These are phyloP conservation scores for Anguilla marmorata DNA, from an alignment of 2,797 vertebrate genomes.

Conservation along the genomic window DNA sequence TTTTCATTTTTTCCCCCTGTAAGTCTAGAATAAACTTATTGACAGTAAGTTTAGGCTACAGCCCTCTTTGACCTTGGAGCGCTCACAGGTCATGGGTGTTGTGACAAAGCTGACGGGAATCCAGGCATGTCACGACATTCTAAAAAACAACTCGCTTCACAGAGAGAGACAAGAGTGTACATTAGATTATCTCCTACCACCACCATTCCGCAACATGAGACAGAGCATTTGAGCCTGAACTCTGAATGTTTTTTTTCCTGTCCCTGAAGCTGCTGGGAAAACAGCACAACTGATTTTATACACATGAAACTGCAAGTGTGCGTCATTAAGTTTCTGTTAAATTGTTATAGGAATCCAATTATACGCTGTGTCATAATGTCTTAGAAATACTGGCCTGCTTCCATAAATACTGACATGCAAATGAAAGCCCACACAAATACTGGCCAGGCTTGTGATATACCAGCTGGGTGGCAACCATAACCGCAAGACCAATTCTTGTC, in stretches of 20 bases:
- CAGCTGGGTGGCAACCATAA: background rate
- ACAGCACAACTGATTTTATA: background rate
- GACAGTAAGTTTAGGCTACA: background rate
- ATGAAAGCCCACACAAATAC: background rate
- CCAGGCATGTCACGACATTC: background rate
- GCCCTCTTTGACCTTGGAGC: background rate
- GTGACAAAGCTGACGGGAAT: background rate
- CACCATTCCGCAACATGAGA: background rate
- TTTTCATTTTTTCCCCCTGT: background rate
- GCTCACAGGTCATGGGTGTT: background rate
- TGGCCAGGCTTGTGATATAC: background rate
- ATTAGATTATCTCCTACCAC: background rate
- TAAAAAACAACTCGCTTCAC: background rate
- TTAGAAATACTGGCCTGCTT: background rate
- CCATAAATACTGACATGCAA: background rate
- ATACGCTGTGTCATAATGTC: background rate
- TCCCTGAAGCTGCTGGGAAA: background rate
- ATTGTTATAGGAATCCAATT: background rate
- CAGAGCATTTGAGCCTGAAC: background rate
- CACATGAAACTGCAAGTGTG: background rate
- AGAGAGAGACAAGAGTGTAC: background rate
- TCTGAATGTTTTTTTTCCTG: background rate
- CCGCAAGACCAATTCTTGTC: background rate
- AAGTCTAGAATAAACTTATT: background rate
- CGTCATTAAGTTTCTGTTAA: background rate